Conservation (phyloP, 2,888 invertebrate species). For the Shargacucullia verbasci region DNA sequence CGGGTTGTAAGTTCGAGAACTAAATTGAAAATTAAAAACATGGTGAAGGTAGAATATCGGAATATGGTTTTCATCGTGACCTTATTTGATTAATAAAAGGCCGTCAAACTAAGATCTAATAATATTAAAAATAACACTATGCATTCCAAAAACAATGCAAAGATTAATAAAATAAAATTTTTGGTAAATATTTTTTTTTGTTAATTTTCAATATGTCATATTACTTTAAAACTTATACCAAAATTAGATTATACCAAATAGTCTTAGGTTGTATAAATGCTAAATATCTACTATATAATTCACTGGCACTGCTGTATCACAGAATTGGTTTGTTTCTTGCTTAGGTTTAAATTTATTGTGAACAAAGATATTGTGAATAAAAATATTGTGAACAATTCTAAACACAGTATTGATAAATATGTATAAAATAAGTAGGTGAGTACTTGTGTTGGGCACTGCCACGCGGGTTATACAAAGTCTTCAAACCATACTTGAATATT, state of each 20-base stretch:
- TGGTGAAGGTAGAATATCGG: too few species aligned
- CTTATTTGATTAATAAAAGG: slow-evolving; percentile 28
- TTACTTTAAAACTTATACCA: slow-evolving; percentile 48
- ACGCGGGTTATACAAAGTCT: neutral
- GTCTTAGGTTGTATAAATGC: slow-evolving; percentile 47
- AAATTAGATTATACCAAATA: slow-evolving; percentile 43
- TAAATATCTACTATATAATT: slow-evolving; percentile 58
- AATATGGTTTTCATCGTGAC: too few species aligned
- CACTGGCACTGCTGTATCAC: slow-evolving; percentile 81
- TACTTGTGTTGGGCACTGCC: slow-evolving; percentile 1
- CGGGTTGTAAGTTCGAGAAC: too few species aligned
- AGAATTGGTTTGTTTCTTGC: slow-evolving; percentile 59
- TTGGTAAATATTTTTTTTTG: slow-evolving; percentile 53
- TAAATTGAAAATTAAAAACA: too few species aligned
- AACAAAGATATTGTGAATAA: slow-evolving; percentile 21
- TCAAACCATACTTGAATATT: slow-evolving; percentile 3
- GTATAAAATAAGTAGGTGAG: slow-evolving; percentile 7
- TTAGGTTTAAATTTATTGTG: slow-evolving; percentile 26
- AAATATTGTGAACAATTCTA: too few species aligned
- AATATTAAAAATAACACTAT: slow-evolving; percentile 18
- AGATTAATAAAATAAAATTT: slow-evolving; percentile 44
- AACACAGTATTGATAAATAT: neutral
- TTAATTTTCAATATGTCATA: slow-evolving; percentile 52
- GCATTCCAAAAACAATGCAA: slow-evolving; percentile 29
- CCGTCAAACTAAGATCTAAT: slow-evolving; percentile 14